Evolutionary conservation across 2,113 vertebrate genomes (phyloP), one percentile per base, ranked within the genome.

Genomic region (Galbula dea): DNA sequence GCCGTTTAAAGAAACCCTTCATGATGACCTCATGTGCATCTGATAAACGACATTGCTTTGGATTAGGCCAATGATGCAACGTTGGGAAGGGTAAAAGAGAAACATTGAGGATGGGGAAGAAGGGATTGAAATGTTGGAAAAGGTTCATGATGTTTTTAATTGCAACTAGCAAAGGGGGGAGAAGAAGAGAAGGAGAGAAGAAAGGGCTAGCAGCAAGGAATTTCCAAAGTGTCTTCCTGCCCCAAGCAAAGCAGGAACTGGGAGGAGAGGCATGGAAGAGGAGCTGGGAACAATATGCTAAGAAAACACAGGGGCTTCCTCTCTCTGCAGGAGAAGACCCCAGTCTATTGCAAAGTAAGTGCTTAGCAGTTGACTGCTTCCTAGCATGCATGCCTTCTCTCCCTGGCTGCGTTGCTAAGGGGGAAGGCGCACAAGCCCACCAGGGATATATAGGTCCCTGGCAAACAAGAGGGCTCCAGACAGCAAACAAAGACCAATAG

Each of bases 161-260:
- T 95, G 96, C 68, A 87, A 89, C 59, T 29, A 78, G 84, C 82
- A 24, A 86, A 88, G 61, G 29, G 29, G 62, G 75, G 59, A 66
- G 89, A 92, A 84, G 91, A 27, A 86, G 86, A 69, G 94, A 78
- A 67, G 59, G 92, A 13, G 19, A 96, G 91, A 95, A 95, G 95
- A 97, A 97, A 96, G 83, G 85, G 98, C 98, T 98, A 98, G 99
- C 98, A 98, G 98, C 97, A 98, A 98, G 98, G 99, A 99, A 99
- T 99, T 96, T 98, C 98, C 98, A 97, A 96, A 97, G 97, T 95
- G 97, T 96, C 97, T 97, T 98, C 98, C 98, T 98, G 98, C 96
- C 96, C 87, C 80, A 67, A 98, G 98, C 97, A 98, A 97, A 98
- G 98, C 98, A 95, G 97, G 98, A 98, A 98, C 97, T 86, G 98